A percentile compares a stretch with the other conserved stretches of the same genome.
phyloP scores from a whole-genome alignment of 2,113 vertebrate genomes.

The Nicator chloris region DNA sequence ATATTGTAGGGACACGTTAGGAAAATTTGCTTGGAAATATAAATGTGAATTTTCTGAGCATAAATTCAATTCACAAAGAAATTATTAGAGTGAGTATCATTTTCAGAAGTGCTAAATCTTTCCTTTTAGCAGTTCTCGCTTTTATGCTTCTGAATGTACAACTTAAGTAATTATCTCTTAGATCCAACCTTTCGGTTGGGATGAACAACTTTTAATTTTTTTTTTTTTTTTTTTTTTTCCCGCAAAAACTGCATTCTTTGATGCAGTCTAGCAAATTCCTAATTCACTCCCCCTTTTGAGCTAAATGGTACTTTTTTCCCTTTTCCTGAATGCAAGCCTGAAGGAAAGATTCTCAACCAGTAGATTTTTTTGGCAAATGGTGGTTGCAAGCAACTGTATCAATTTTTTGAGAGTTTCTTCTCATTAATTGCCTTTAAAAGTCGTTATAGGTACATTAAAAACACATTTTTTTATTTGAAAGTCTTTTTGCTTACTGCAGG shows the following conservation, averaged over 20 bases:
- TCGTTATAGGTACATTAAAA: not conserved
- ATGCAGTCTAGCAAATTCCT: not conserved
- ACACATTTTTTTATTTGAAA: not conserved
- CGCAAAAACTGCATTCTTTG: rapidly evolving
- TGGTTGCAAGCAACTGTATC: not conserved
- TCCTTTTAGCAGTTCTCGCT: not conserved
- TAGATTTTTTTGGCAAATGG: not conserved
- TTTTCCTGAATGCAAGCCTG: not conserved
- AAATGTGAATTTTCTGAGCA: not conserved
- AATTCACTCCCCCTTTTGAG: not conserved
- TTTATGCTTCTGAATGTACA: not conserved
- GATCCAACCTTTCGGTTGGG: not conserved
- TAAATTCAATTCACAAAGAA: not conserved
- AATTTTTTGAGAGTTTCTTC: not conserved
- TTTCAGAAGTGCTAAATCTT: not conserved
- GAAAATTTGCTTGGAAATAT: not conserved
- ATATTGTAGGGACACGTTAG: not conserved
- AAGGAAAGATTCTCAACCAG: not conserved
- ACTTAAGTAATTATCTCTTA: not conserved
- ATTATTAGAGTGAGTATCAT: not conserved
- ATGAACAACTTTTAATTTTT: not conserved
- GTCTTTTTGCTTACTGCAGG: not conserved
- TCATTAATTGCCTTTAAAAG: not conserved
- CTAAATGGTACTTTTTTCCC: rapidly evolving
- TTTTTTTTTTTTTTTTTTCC: not conserved